Conservation (phyloP, 2,888 invertebrate species). For the Crossocerus cetratus region DNA sequence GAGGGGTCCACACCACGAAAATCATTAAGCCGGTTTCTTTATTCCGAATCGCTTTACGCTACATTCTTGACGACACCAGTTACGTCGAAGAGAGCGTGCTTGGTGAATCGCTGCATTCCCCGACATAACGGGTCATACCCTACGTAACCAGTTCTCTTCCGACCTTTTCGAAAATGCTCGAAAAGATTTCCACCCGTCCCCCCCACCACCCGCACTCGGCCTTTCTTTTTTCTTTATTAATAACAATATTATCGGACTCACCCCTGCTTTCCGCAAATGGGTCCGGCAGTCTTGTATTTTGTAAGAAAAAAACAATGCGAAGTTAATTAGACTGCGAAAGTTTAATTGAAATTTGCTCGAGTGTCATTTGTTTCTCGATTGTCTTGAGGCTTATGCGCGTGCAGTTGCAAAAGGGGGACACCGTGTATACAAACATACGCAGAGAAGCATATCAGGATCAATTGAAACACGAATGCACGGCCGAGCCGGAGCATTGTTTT, state of each 20-base stretch:
- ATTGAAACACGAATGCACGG: slow-evolving; percentile 17
- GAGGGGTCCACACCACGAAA: neutral
- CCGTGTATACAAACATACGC: neutral
- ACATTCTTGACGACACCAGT: slow-evolving; percentile 44
- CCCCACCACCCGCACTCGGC: neutral
- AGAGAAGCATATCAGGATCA: slow-evolving; percentile 23
- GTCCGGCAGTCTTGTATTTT: too few species aligned
- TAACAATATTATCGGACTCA: neutral
- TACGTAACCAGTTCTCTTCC: slow-evolving; percentile 21
- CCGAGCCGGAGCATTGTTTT: slow-evolving; percentile 11
- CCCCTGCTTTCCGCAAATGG: too few species aligned
- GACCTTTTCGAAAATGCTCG: slow-evolving; percentile 35
- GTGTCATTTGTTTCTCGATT: neutral
- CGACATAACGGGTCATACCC: slow-evolving; percentile 63
- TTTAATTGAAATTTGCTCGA: neutral
- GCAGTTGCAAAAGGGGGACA: neutral
- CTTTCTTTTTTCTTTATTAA: neutral
- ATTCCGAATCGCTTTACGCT: slow-evolving; percentile 38
- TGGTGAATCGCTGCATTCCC: slow-evolving; percentile 61
- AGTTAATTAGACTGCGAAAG: neutral
- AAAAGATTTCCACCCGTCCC: slow-evolving; percentile 19
- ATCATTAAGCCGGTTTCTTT: slow-evolving; percentile 9
- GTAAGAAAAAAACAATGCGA: too few species aligned
- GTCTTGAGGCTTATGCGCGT: neutral
- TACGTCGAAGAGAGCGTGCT: slow-evolving; percentile 45